Percentiles rank a stretch among this genome's conserved stretches.
These are phyloP conservation scores for Lysandra coridon DNA, from an alignment of 2,888 invertebrate genomes.

Conservation along the genomic window DNA sequence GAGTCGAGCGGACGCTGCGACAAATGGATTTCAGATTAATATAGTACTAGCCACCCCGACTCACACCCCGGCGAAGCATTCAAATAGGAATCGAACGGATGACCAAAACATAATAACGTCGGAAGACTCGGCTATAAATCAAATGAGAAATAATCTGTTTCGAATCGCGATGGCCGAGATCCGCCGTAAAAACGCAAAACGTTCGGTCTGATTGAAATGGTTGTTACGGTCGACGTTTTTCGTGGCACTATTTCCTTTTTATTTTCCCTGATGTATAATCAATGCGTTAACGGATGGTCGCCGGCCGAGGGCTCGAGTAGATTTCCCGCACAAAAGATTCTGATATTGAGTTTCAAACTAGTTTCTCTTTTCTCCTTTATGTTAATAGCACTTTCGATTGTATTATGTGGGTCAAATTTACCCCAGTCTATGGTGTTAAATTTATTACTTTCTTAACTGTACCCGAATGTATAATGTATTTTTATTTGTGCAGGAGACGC, in stretches of 20 bases:
- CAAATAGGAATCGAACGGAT: constrained; percentile 81
- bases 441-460: constrained; percentile 21
- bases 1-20: constrained; percentile 73
- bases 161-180: constrained; percentile 69
- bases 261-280: constrained; percentile 80
- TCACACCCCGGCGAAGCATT: constrained; percentile 79
- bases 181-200: constrained; percentile 78
- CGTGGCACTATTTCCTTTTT: constrained; percentile 73
- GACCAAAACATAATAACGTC: constrained; percentile 81
- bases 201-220: constrained; percentile 80
- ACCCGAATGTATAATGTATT: constrained; percentile 8
- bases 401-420: constrained; percentile 43
- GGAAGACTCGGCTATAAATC: constrained; percentile 81
- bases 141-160: constrained; percentile 82
- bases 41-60: constrained; percentile 79
- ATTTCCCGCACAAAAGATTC: constrained; percentile 78
- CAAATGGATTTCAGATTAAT: constrained; percentile 81
- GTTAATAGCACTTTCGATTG: constrained; percentile 74
- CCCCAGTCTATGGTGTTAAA: constrained; percentile 11
- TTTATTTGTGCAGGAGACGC: neutral
- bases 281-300: constrained; percentile 79
- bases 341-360: constrained; percentile 79
- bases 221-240: constrained; percentile 68
- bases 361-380: constrained; percentile 75
- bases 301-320: constrained; percentile 66